Evolutionary conservation across 2,113 vertebrate species (phyloP).

Genomic region (Mastomys natalensis): DNA sequence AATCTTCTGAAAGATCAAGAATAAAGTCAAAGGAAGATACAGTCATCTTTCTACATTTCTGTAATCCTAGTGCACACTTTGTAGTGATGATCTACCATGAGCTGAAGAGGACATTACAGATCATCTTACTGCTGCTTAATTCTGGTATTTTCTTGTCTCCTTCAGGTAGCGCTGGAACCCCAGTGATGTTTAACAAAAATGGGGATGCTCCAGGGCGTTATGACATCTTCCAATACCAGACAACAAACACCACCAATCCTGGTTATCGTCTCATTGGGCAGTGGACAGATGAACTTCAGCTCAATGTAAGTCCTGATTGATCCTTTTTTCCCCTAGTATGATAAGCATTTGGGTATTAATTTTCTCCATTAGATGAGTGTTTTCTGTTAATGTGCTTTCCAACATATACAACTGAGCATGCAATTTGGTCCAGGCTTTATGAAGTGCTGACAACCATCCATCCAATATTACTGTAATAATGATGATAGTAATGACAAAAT

Average conservation of each 20-base stretch:
- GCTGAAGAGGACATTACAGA: not conserved
- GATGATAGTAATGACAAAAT: not conserved
- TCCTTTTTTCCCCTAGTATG: rapidly evolving
- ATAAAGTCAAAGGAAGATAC: not conserved
- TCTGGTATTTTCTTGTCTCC: slow-evolving; percentile 55
- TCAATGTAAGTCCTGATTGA: slow-evolving; percentile 90
- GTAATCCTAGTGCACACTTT: not conserved
- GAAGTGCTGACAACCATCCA: too few relatives aligned
- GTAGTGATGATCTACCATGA: not conserved
- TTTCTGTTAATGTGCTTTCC: not conserved
- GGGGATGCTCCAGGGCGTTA: slow-evolving; percentile 96
- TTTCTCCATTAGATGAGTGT: not conserved
- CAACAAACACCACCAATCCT: slow-evolving; percentile 89
- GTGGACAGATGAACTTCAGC: slow-evolving; percentile 96
- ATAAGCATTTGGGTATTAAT: not conserved
- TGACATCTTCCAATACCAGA: slow-evolving; percentile 97
- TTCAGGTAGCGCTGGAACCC: slow-evolving; percentile 95
- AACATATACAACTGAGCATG: not conserved
- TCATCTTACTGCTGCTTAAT: not conserved
- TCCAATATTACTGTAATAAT: not conserved
- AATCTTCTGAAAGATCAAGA: not conserved
- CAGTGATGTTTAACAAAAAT: slow-evolving; percentile 96
- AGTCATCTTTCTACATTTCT: not conserved
- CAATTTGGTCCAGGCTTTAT: not conserved
- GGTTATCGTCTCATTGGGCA: slow-evolving; percentile 94